These are phyloP conservation scores for Caradrina clavipalpis DNA, from an alignment of 2,888 invertebrate genomes.

Conservation along the genomic window DNA sequence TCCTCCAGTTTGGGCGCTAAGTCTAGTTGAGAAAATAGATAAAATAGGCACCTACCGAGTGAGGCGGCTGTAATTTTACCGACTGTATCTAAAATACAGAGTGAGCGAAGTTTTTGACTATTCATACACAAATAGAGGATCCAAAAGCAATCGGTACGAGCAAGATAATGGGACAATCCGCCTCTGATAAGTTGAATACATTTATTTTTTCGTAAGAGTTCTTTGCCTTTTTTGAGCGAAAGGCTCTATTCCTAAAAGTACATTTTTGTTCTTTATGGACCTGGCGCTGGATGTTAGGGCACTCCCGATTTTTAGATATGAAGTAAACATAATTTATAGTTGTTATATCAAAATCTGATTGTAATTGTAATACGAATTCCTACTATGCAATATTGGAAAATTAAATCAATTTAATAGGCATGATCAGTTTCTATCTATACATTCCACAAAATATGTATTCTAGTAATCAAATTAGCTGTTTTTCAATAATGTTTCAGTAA, in stretches of 20 bases:
- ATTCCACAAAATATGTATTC: constrained; percentile 60
- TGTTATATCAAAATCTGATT: constrained; percentile 69
- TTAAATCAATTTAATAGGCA: constrained; percentile 57
- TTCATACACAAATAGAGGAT: too few species aligned
- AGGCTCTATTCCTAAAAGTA: neutral
- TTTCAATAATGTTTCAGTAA: constrained; percentile 12
- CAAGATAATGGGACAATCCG: neutral
- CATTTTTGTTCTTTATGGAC: neutral
- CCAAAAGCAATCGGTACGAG: neutral
- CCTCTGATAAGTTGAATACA: neutral
- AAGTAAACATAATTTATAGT: constrained; percentile 67
- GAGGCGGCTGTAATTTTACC: neutral
- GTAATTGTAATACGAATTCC: constrained; percentile 57
- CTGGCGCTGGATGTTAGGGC: neutral
- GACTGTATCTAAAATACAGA: neutral
- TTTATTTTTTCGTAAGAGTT: neutral
- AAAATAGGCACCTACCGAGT: neutral
- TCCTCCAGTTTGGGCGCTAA: neutral
- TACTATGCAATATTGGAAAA: constrained; percentile 60
- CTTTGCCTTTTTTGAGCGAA: neutral
- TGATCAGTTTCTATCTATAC: constrained; percentile 60
- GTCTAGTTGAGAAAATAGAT: neutral
- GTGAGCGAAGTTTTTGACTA: too few species aligned
- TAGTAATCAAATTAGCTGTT: constrained; percentile 16
- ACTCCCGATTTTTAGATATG: constrained; percentile 62